phyloP scores from a whole-genome alignment of 2,888 invertebrate genomes.

The Eupithecia dodoneata region DNA sequence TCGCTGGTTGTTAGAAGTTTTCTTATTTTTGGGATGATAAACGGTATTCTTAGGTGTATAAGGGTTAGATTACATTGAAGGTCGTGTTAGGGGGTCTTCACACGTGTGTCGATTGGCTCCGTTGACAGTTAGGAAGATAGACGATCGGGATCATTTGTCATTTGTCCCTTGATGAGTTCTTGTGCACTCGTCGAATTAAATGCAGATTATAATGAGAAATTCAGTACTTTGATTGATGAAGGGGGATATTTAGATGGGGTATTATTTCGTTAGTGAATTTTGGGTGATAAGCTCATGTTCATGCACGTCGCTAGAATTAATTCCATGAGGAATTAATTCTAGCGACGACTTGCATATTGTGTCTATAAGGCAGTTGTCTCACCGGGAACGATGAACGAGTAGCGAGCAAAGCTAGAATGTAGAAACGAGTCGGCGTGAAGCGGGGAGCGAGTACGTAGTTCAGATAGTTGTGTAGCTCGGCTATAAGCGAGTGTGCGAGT shows the following conservation, averaged over 20 bases:
- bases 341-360: background rate
- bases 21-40: conserved; percentile 43
- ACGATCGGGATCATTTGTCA: conserved; percentile 80
- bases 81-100: conserved; percentile 56
- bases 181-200: conserved; percentile 76
- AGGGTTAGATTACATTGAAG: conserved; percentile 42
- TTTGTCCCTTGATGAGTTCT: conserved; percentile 67
- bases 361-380: too few relatives aligned
- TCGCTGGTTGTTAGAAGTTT: conserved; percentile 51
- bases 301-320: too few relatives aligned
- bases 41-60: conserved; percentile 34
- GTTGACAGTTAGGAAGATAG: conserved; percentile 82
- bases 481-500: too few relatives aligned
- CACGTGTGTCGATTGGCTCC: conserved; percentile 79
- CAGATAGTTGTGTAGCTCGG: too few relatives aligned
- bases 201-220: conserved; percentile 75
- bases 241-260: conserved; percentile 1
- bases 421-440: too few relatives aligned
- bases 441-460: too few relatives aligned
- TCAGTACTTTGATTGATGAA: conserved; percentile 70
- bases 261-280: background rate
- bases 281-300: background rate
- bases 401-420: too few relatives aligned
- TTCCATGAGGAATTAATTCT: background rate
- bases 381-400: too few relatives aligned